Percentiles rank a stretch among this genome's conserved stretches.
Conservation (phyloP, 1,140 invertebrate genomes). For the Trichonephila clavata region DNA sequence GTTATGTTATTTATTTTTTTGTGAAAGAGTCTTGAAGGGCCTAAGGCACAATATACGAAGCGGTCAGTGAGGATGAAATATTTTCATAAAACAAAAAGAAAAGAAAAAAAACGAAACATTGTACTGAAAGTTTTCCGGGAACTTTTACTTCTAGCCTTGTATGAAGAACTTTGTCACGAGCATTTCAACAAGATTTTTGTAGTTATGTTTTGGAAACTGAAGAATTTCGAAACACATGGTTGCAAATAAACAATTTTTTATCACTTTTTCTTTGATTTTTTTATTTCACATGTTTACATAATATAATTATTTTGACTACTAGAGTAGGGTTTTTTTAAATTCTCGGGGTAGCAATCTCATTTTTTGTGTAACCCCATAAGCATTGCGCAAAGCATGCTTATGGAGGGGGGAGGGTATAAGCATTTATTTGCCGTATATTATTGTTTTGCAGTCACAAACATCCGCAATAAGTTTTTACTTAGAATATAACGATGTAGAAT, state of each 20-base stretch:
- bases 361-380: no score
- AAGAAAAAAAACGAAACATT: background rate
- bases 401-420: no score
- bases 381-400: background rate
- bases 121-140: background rate
- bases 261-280: no score
- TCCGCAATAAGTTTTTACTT: no score
- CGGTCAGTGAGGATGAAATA: slow-evolving; percentile 16
- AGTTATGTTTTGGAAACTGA: background rate
- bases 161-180: background rate
- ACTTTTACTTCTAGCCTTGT: background rate
- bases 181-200: background rate
- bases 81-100: background rate
- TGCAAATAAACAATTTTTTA: no score
- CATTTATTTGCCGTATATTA: no score
- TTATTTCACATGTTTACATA: no score
- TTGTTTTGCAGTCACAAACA: background rate
- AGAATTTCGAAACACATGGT: no score
- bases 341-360: no score
- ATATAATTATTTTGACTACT: no score
- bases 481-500: no score
- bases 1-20: slow-evolving; percentile 4
- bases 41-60: background rate
- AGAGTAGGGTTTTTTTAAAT: no score
- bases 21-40: background rate